These are phyloP conservation scores for Crossaster papposus DNA, from an alignment of 53 echinoderm and acorn worm species.

Conservation along the genomic window DNA sequence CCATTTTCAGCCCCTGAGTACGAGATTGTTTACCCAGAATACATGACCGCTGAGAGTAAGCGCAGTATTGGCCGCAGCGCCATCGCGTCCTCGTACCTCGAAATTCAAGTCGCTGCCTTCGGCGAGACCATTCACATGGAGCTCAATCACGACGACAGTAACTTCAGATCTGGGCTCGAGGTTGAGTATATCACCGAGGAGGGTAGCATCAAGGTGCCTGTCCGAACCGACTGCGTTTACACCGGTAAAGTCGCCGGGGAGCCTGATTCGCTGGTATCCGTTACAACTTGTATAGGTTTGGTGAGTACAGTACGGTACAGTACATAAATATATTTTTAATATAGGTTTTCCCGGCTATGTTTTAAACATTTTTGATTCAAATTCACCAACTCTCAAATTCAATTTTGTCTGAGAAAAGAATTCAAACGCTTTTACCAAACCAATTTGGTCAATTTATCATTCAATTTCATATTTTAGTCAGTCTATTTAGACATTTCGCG, in stretches of 20 bases:
- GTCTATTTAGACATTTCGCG: no score
- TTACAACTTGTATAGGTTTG: slow-evolving; percentile 24
- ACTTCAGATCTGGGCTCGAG: slow-evolving; percentile 24
- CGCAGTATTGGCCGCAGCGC: slow-evolving; percentile 20
- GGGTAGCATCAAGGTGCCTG: slow-evolving; percentile 1
- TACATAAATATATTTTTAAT: not conserved
- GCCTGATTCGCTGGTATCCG: not conserved
- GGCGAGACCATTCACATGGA: slow-evolving; percentile 15
- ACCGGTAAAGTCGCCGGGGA: slow-evolving; percentile 13
- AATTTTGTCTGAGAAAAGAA: no score
- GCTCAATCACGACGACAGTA: slow-evolving; percentile 18
- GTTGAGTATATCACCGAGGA: slow-evolving; percentile 9
- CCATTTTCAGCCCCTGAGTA: slow-evolving; percentile 2
- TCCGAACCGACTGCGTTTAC: slow-evolving; percentile 26
- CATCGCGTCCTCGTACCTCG: not conserved
- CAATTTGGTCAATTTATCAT: no score
- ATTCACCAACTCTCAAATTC: no score
- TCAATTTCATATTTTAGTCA: not conserved
- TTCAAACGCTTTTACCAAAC: no score
- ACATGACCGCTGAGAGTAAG: slow-evolving; percentile 2
- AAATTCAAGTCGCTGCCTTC: slow-evolving; percentile 14
- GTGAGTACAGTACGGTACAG: not conserved
- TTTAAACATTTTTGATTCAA: no score
- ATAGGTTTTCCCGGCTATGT: no score
- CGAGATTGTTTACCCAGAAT: slow-evolving; percentile 37